phyloP scores from a whole-genome alignment of 2,113 vertebrate genomes.

The Pituophis catenifer region DNA sequence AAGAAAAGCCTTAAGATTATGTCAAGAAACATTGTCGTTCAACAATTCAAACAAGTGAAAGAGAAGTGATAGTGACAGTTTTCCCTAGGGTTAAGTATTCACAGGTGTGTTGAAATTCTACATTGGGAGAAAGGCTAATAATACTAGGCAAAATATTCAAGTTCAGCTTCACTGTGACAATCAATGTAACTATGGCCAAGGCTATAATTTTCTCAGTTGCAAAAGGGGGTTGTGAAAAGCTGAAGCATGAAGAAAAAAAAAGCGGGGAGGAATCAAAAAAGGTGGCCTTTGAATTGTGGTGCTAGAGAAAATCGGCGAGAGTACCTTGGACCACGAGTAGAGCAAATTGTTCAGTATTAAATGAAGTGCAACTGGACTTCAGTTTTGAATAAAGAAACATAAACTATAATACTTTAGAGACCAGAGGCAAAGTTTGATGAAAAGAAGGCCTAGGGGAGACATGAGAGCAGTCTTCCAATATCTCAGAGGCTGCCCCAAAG shows the following conservation, averaged over 20 bases:
- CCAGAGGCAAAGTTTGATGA: neutral
- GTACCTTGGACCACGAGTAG: neutral
- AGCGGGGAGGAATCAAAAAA: neutral
- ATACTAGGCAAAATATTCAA: neutral
- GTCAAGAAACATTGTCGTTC: neutral
- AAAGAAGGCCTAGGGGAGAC: too few relatives aligned
- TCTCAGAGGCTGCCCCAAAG: too few relatives aligned
- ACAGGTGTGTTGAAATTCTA: neutral
- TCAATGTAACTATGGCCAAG: neutral
- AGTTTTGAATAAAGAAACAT: neutral
- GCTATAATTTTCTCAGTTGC: neutral
- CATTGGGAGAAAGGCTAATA: neutral
- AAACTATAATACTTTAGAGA: neutral
- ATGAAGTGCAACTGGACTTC: neutral
- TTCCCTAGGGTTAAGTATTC: neutral
- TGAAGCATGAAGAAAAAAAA: neutral
- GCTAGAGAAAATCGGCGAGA: neutral
- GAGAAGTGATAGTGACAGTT: neutral
- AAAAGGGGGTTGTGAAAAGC: neutral
- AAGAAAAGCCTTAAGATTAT: neutral
- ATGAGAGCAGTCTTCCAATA: too few relatives aligned
- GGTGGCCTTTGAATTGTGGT: neutral
- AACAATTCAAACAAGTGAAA: neutral
- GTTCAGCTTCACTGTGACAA: neutral
- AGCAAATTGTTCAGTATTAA: neutral